These are phyloP conservation scores for Elgonia sp. DNA, from an alignment of 2,888 invertebrate genomes.

Conservation along the genomic window DNA sequence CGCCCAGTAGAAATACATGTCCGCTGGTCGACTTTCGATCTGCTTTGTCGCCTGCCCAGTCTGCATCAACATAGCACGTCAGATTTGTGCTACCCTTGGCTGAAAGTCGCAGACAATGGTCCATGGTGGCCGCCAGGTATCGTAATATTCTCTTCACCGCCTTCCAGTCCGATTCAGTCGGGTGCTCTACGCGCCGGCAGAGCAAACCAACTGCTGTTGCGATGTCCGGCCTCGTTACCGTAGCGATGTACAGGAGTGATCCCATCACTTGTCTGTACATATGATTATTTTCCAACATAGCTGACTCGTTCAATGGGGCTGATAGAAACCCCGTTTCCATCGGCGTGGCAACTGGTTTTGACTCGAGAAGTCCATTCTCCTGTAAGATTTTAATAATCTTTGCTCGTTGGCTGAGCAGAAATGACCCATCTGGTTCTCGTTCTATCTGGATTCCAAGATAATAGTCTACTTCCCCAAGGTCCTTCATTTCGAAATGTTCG, in stretches of 20 bases:
- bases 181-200: constrained; percentile 7
- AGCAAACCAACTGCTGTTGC: constrained; percentile 44
- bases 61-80: constrained; percentile 81
- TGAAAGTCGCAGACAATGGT: background rate
- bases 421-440: constrained; percentile 13
- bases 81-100: background rate
- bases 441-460: constrained; percentile 36
- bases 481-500: constrained; percentile 64
- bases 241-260: constrained; percentile 59
- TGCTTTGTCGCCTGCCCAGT: constrained; percentile 82
- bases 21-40: constrained; percentile 66
- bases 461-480: constrained; percentile 62
- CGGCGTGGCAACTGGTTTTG: constrained; percentile 63
- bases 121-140: constrained; percentile 41
- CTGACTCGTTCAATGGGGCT: background rate
- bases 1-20: constrained; percentile 51
- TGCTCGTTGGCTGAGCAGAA: constrained; percentile 4
- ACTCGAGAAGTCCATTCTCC: constrained; percentile 40
- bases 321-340: constrained; percentile 57
- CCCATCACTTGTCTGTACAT: constrained; percentile 47
- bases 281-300: background rate
- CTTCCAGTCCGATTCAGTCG: constrained; percentile 46
- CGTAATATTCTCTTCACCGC: constrained; percentile 66
- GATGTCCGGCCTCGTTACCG: constrained; percentile 59
- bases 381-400: constrained; percentile 52